Base-by-base conservation (phyloP, 2,797 vertebrate genomes). In the Ctenosaura bakeri region DNA sequence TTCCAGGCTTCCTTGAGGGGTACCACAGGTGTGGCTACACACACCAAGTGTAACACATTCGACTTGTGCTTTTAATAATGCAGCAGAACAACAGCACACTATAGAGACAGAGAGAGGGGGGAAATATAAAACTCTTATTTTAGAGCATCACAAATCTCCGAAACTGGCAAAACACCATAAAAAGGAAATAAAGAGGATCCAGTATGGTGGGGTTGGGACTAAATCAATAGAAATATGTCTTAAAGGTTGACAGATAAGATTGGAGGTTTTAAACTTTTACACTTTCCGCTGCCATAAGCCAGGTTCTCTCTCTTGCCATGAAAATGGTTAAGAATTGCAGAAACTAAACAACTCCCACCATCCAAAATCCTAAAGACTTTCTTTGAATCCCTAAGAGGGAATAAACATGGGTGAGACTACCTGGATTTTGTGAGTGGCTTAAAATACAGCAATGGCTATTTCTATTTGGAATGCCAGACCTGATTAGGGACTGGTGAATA, bases 1-100 rank as follows among this genome's bases (percentile, higher is more conserved):
- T 78, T 38, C 0, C 1, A 77, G 69, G 73, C 0, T 0, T 91
- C 42, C 76, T 85, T 73, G 1, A 89, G 85, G 50, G 91, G 35
- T 0, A 82, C 35, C 69, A 32, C 18, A 89, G 26, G 4, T 95
- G 5, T 7, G 90, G 29, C 87, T 81, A 18, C 18, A 77, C 4
- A 59, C 6, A 83, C 78, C 10, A 83, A 79, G 89, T 18, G 54
- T 32, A 82, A 90, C 59, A 3, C 50, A 46, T 14, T 64, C 10
- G 14, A 85, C 6, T 88, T 82, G 77, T 0, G 14, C 88, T 91
- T 93, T 42, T 90, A 91, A 88, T 90, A 89, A 93, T 91, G 90
- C 42, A 93, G 22, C 35, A 86, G 50, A 85, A 50, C n/a, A 85
- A 77, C 66, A 79, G 0, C 59, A 54, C 64, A 24, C 54, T 38